These are phyloP conservation scores for Heliopora coerulea DNA, from an alignment of 92 coral and sea anemone genomes.

Conservation along the genomic window DNA sequence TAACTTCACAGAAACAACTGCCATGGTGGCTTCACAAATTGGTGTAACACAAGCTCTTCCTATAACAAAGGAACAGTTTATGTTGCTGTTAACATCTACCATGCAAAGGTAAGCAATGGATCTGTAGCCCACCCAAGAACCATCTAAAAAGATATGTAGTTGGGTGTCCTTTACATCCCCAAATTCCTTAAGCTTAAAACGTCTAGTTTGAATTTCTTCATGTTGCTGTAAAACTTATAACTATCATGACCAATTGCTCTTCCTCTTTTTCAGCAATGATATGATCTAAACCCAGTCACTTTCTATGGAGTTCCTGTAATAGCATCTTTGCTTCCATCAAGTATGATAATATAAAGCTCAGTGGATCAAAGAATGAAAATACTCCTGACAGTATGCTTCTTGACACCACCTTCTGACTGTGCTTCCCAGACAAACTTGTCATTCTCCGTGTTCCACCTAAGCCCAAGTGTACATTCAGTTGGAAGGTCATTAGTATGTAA, in stretches of 20 bases:
- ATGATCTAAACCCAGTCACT: slow-evolving; percentile 50
- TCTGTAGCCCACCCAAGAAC: slow-evolving; percentile 51
- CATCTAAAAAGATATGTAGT: slow-evolving; percentile 54
- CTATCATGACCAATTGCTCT: slow-evolving; percentile 50
- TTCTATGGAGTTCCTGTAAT: slow-evolving; percentile 38
- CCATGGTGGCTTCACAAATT: slow-evolving; percentile 51
- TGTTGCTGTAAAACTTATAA: slow-evolving; percentile 36
- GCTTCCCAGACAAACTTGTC: slow-evolving; percentile 35
- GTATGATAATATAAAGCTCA: slow-evolving; percentile 36
- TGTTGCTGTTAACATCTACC: slow-evolving; percentile 15
- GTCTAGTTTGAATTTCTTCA: slow-evolving; percentile 21
- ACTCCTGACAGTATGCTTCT: slow-evolving; percentile 30
- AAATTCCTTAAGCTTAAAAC: slow-evolving; percentile 45
- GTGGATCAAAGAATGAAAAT: slow-evolving; percentile 36
- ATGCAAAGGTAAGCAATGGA: slow-evolving; percentile 46
- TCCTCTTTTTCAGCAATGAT: slow-evolving; percentile 34
- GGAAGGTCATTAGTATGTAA: slow-evolving; percentile 43
- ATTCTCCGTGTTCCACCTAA: slow-evolving; percentile 25
- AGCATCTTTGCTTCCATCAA: slow-evolving; percentile 41
- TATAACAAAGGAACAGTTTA: slow-evolving; percentile 53
- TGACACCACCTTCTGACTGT: slow-evolving; percentile 1
- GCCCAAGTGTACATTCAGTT: slow-evolving; percentile 31
- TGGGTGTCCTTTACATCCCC: slow-evolving; percentile 39
- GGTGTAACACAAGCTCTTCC: slow-evolving; percentile 53
- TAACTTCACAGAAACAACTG: slow-evolving; percentile 46